A percentile compares a stretch with the other conserved stretches of the same genome.
Conservation (phyloP, 2,888 invertebrate species). For the Phalera bucephala region DNA sequence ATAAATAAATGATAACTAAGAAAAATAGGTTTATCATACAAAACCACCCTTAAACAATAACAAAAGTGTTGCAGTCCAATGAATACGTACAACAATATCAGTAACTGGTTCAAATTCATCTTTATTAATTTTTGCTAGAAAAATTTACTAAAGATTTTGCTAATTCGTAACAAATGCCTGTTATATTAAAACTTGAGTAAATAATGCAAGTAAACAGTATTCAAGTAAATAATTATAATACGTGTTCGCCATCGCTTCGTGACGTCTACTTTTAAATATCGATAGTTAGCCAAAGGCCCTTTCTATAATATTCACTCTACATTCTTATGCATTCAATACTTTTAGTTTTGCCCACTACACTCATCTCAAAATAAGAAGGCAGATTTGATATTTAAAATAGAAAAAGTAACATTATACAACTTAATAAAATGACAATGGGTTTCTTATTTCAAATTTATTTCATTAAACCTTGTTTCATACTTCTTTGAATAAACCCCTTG, state of each 20-base stretch:
- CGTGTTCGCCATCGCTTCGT: conserved; percentile 5
- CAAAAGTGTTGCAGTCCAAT: conserved; percentile 42
- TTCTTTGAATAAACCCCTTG: no score
- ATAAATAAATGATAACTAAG: conserved; percentile 73
- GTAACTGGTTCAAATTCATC: conserved; percentile 24
- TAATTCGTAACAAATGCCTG: conserved; percentile 43
- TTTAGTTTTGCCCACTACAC: conserved; percentile 28
- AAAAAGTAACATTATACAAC: no score
- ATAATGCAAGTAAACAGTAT: conserved; percentile 17
- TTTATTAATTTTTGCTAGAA: conserved; percentile 27
- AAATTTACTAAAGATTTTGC: conserved; percentile 54
- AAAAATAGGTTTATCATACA: conserved; percentile 63
- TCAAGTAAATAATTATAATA: conserved; percentile 16
- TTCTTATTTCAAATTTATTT: no score
- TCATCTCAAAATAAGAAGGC: no score
- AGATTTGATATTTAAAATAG: no score
- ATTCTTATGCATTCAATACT: conserved; percentile 29
- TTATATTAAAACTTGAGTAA: conserved; percentile 22
- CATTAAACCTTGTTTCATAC: no score
- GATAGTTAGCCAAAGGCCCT: conserved; percentile 11
- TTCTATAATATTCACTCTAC: conserved; percentile 24
- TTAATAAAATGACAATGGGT: no score
- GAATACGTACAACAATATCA: conserved; percentile 40
- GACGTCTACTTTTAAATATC: conserved; percentile 21
- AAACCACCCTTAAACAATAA: conserved; percentile 51